These are phyloP conservation scores for Ectemnius cavifrons DNA, from an alignment of 2,888 invertebrate species.

Conservation along the genomic window DNA sequence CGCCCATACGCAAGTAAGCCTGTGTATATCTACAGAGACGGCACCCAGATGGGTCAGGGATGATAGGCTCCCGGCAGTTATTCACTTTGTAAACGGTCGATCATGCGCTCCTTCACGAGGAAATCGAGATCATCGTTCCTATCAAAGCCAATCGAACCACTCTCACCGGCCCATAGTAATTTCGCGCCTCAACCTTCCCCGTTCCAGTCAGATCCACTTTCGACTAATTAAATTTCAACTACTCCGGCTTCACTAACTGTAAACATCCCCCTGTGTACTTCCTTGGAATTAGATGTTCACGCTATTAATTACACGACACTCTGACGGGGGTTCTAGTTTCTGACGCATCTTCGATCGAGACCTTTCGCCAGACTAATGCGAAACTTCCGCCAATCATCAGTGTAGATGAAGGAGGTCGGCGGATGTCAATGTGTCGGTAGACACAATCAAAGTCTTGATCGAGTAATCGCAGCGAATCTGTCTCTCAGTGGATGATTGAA, in stretches of 20 bases:
- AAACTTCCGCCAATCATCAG: background rate
- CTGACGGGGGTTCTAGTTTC: too few relatives aligned
- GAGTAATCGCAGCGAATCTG: background rate
- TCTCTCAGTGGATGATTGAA: constrained; percentile 5
- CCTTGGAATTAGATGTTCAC: background rate
- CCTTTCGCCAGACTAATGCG: constrained; percentile 21
- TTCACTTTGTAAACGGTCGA: constrained; percentile 52
- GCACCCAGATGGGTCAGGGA: constrained; percentile 38
- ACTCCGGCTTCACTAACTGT: too few relatives aligned
- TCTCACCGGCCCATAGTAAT: too few relatives aligned
- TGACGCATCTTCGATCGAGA: background rate
- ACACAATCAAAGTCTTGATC: constrained; percentile 1
- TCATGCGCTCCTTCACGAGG: constrained; percentile 40
- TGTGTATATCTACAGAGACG: background rate
- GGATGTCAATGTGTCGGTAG: background rate
- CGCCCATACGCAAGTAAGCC: constrained; percentile 32
- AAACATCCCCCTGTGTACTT: constrained; percentile 5
- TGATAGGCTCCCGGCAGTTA: constrained; percentile 52
- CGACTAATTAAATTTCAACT: too few relatives aligned
- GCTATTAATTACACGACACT: constrained; percentile 14
- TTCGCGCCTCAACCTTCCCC: too few relatives aligned
- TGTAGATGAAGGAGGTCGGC: too few relatives aligned
- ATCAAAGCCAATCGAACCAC: constrained; percentile 28
- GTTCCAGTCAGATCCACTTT: too few relatives aligned
- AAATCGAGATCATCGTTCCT: constrained; percentile 30